These are phyloP conservation scores for Parasteatoda tepidariorum DNA, from an alignment of 1,140 invertebrate genomes.

Conservation along the genomic window DNA sequence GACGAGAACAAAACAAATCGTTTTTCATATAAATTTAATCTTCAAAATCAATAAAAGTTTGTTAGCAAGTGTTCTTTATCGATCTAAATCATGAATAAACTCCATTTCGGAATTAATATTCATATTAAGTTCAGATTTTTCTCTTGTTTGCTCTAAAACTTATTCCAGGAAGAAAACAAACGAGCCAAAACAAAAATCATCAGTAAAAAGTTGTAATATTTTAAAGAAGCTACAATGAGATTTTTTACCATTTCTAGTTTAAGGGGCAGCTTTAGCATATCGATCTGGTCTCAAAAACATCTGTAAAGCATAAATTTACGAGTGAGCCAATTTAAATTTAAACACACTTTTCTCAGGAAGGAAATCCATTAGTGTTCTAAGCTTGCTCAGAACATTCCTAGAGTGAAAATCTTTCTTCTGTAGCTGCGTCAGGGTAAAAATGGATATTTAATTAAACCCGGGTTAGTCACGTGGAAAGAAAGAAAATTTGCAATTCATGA, in stretches of 20 bases:
- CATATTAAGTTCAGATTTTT: constrained; percentile 1
- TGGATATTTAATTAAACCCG: constrained; percentile 56
- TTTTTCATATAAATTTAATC: not conserved
- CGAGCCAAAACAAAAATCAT: not conserved
- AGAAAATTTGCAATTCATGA: constrained; percentile 59
- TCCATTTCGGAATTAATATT: constrained; percentile 21
- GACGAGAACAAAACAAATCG: not conserved
- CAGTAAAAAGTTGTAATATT: not conserved
- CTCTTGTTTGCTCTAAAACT: not conserved
- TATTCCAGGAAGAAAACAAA: not conserved
- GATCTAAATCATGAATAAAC: not conserved
- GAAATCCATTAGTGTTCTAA: constrained; percentile 48
- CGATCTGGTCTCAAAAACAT: constrained; percentile 44
- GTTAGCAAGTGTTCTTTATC: not conserved
- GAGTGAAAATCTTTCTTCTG: constrained; percentile 6
- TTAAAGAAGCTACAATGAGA: not conserved
- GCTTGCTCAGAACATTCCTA: not conserved
- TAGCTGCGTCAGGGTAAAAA: constrained; percentile 22
- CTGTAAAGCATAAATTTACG: constrained; percentile 60
- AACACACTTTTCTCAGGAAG: constrained; percentile 26
- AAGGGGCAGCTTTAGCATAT: not conserved
- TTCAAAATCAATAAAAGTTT: not conserved
- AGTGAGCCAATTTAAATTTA: constrained; percentile 57
- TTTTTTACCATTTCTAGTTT: not conserved
- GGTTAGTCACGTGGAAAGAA: constrained; percentile 43